Evolutionary conservation across 2,888 invertebrate genomes (phyloP).

Genomic region (Sphaerolaimus hirsutus): DNA sequence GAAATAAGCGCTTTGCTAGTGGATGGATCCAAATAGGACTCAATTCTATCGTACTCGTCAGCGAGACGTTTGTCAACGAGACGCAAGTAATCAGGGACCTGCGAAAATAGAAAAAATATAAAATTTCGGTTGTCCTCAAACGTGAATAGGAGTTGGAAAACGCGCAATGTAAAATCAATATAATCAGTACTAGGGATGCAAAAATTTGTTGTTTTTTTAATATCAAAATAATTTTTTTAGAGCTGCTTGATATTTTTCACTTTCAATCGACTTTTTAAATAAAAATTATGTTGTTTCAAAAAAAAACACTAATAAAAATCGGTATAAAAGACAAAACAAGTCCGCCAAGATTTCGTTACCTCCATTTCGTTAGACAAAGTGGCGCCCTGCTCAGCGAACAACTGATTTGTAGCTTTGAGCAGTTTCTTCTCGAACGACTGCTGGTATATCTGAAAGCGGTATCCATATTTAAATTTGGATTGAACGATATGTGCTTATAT

Average conservation of each 20-base stretch:
- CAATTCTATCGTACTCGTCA: constrained; percentile 72
- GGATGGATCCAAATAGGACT: constrained; percentile 75
- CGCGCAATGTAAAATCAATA: no score
- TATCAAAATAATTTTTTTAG: background rate
- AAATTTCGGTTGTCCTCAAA: background rate
- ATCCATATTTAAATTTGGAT: background rate
- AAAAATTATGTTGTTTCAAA: no score
- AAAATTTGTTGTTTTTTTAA: no score
- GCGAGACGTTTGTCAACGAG: constrained; percentile 81
- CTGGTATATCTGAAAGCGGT: constrained; percentile 7
- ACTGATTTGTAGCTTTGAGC: constrained; percentile 64
- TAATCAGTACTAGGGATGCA: no score
- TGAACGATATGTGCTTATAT: no score
- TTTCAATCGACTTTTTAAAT: background rate
- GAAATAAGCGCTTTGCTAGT: constrained; percentile 37
- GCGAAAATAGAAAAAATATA: constrained; percentile 7
- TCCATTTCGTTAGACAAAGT: constrained; percentile 71
- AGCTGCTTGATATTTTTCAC: background rate
- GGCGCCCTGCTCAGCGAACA: constrained; percentile 80
- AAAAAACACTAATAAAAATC: background rate
- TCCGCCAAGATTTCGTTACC: constrained; percentile 25
- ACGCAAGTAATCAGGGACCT: constrained; percentile 63
- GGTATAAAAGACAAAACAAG: background rate
- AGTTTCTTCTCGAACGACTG: constrained; percentile 40
- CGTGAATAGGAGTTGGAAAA: no score